Base-by-base conservation (phyloP, 2,113 vertebrate genomes). In the Bos taurus region DNA sequence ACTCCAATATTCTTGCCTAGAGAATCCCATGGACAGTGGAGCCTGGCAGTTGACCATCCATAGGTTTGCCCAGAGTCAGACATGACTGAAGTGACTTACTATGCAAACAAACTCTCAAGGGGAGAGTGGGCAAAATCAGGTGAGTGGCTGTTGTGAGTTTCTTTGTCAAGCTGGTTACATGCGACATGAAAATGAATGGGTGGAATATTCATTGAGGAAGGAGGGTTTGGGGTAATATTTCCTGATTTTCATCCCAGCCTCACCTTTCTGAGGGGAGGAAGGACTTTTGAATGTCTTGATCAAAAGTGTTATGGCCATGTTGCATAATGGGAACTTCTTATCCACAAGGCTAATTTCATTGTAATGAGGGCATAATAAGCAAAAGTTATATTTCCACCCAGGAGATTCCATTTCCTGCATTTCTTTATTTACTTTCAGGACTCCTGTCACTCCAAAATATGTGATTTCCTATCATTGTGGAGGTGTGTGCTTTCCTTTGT, bases 41-140 rank as follows among this genome's bases (percentile, higher is more conserved):
- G n/a, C n/a, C n/a, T 40, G n/a, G 17, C 67, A 40, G 19, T 5
- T 40, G 67, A 74, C 67, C 0, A 0, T 74, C 5, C 5, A 23
- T 13, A 40, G 10, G 19, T 5, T 74, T 74, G 10, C n/a, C n/a
- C 64, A 74, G 64, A 67, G 67, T 74, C n/a, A 12, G 19, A 71
- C 19, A 40, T 12, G 67, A 40, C 5, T 71, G n/a, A 71, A 71
- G 67, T 40, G n/a, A 40, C n/a, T 71, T 40, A 71, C 19, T 23
- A 12, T 23, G n/a, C 19, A 23, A 23, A 40, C 67, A 36, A 23
- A 40, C 10, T 71, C 17, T 52, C 30, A 52, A 21, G 6, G 17
- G 10, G 48, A 82, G 80, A n/a, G 30, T n/a, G 48, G 48, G 30
- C 10, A 82, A 28, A 82, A 5, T n/a, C 17, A 21, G 78, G 48